phyloP scores from a whole-genome alignment of 2,113 vertebrate species.

The Epinephelus cyanopodus region DNA sequence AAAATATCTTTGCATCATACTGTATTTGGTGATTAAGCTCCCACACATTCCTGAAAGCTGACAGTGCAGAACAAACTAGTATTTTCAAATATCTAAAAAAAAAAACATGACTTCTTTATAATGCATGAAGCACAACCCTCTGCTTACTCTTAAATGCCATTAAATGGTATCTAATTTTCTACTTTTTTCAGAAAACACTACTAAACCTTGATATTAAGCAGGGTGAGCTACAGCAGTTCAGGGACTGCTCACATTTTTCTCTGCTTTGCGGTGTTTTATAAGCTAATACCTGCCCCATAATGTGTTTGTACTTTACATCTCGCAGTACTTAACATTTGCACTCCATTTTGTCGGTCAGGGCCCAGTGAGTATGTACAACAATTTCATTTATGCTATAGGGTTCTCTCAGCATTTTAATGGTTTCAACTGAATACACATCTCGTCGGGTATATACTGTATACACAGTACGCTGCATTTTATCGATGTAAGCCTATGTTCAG shows the following conservation, averaged over 20 bases:
- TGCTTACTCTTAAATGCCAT: conserved; percentile 39
- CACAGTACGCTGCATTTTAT: conserved; percentile 79
- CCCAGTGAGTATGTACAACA: conserved; percentile 86
- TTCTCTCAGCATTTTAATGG: conserved; percentile 83
- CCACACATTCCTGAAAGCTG: background rate
- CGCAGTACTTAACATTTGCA: conserved; percentile 88
- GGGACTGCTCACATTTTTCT: conserved; percentile 61
- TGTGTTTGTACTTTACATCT: conserved; percentile 85
- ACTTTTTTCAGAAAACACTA: conserved; percentile 31
- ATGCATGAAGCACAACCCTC: conserved; percentile 7
- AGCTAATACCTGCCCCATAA: conserved; percentile 83
- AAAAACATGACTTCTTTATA: background rate
- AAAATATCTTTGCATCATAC: background rate
- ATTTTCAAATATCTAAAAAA: background rate
- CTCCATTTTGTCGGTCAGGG: conserved; percentile 88
- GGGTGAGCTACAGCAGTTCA: conserved; percentile 25
- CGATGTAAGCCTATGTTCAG: conserved; percentile 80
- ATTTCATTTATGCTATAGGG: conserved; percentile 86
- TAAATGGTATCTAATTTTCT: conserved; percentile 11
- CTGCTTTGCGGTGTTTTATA: conserved; percentile 78
- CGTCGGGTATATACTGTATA: conserved; percentile 75
- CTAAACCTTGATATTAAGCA: conserved; percentile 38
- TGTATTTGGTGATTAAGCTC: background rate
- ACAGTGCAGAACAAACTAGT: background rate
- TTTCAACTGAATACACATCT: conserved; percentile 83